These are phyloP conservation scores for Rhynchonycteris naso DNA, from an alignment of 2,797 vertebrate genomes.

Conservation along the genomic window DNA sequence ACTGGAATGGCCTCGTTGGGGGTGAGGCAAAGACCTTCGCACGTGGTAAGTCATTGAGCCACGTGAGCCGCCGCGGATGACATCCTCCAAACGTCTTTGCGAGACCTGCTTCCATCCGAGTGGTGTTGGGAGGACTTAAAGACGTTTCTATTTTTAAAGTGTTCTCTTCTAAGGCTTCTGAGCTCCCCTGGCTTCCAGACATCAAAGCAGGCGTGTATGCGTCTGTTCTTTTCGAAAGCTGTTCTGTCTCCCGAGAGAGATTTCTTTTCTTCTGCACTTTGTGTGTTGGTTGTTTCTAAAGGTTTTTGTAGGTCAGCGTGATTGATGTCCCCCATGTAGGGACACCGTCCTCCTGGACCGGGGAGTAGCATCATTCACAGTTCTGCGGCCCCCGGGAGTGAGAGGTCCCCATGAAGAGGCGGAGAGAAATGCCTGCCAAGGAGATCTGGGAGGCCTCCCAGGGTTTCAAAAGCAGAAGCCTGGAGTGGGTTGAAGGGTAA, in stretches of 20 bases:
- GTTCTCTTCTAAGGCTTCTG: not conserved
- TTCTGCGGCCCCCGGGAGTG: fast-evolving
- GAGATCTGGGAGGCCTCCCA: fast-evolving
- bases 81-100: not conserved
- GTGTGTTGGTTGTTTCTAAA: not conserved
- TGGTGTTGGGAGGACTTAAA: not conserved
- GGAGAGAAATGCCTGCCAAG: fast-evolving
- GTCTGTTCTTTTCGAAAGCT: not conserved
- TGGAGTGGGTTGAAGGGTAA: not conserved
- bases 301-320: not conserved
- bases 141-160: not conserved
- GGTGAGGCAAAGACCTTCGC: not conserved
- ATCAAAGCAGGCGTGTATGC: fast-evolving
- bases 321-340: not conserved
- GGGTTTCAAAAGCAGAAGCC: not conserved
- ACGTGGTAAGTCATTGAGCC: fast-evolving
- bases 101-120: not conserved
- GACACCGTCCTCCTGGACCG: fast-evolving
- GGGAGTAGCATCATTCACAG: fast-evolving
- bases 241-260: not conserved
- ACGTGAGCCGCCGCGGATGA: fast-evolving
- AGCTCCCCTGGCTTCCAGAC: not conserved
- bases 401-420: not conserved
- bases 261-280: not conserved
- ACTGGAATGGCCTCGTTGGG: fast-evolving